Base-by-base conservation (phyloP, 2,797 vertebrate species). In the Botia almorhae region DNA sequence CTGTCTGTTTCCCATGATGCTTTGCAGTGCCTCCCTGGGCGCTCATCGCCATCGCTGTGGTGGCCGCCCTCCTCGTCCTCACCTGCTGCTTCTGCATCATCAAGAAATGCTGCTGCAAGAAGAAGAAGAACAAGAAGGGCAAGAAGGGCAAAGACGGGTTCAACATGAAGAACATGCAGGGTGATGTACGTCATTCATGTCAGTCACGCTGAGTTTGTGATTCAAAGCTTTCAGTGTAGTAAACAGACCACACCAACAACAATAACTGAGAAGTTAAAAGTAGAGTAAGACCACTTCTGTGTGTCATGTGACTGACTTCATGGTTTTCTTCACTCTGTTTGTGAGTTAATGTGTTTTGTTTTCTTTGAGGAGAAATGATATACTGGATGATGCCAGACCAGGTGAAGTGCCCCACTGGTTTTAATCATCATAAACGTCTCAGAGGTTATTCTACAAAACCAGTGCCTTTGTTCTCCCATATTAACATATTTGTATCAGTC, bases 51-150 rank as follows among this genome's bases (percentile, higher is more conserved):
- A 97, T 99, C 0, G 96, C 97, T 0, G 97, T 99, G 78, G 97
- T 99, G 2, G 96, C 94, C 0, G 96, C 96, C 0, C 92, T 99
- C 82, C 94, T 99, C 83, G 87, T 99, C 83, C 94, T 99, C 87
- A 96, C 96, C 88, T 99, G 98, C 91, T 99, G 98, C 92, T 96
- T 99, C 93, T 99, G 98, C 92, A 96, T 99, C 90, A 98, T 98
- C 89, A 99, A 99, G 93, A 99, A 99, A 86, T 99, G 98, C 91
- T 98, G 96, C 92, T 99, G 97, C 87, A 99, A 98, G 94, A 99
- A 97, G 94, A 98, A 97, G 95, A 99, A 98, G 92, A 97, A 96
- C 93, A 99, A 99, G 92, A 98, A 98, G 83, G 96, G 95, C 89
- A 99, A 98, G 89, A 97, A 99, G 90, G 96, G 98, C 93, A 98